These are phyloP conservation scores for Pungitius pungitius DNA, from an alignment of 2,113 vertebrate genomes.

Conservation along the genomic window DNA sequence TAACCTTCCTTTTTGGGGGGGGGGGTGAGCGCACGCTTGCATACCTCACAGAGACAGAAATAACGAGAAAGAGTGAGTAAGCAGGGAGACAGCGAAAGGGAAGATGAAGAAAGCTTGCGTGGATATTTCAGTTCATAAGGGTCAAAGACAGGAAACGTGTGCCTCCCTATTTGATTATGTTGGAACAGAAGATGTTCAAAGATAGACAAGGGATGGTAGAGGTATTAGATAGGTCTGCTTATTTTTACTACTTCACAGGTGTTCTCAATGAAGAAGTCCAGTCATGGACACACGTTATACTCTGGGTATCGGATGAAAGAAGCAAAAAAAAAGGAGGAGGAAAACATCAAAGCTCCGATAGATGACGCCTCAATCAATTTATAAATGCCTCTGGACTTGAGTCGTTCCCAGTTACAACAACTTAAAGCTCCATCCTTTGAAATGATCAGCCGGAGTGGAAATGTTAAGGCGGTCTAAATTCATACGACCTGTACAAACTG, in stretches of 20 bases:
- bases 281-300: conserved; percentile 45
- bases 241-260: conserved; percentile 74
- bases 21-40: conserved; percentile 34
- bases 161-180: conserved; percentile 66
- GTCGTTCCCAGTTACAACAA: conserved; percentile 41
- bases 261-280: conserved; percentile 67
- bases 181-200: conserved; percentile 60
- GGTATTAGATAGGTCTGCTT: conserved; percentile 62
- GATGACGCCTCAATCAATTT: conserved; percentile 67
- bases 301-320: conserved; percentile 51
- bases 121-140: conserved; percentile 43
- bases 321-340: conserved; percentile 38
- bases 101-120: conserved; percentile 14
- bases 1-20: conserved; percentile 35
- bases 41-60: conserved; percentile 32
- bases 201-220: conserved; percentile 44
- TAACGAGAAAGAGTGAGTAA: conserved; percentile 42
- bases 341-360: conserved; percentile 71
- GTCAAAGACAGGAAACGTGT: conserved; percentile 54
- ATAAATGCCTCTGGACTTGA: conserved; percentile 61
- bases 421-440: conserved; percentile 48
- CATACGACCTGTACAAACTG: conserved; percentile 6
- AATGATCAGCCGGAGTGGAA: conserved; percentile 49
- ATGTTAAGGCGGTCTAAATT: conserved; percentile 36
- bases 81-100: conserved; percentile 17